phyloP scores from a whole-genome alignment of 2,888 invertebrate species.

The Platynereis dumerilii region DNA sequence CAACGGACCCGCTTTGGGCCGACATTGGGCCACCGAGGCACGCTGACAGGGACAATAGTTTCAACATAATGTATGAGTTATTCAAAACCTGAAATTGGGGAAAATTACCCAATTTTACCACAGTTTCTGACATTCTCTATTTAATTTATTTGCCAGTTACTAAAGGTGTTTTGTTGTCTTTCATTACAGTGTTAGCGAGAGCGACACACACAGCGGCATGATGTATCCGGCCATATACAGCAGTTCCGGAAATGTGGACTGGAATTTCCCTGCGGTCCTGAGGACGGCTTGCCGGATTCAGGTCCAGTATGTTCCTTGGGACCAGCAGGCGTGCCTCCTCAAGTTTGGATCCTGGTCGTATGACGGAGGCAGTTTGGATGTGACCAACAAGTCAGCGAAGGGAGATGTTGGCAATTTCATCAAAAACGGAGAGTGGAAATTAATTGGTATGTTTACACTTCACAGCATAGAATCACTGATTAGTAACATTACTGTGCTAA shows the following conservation, averaged over 20 bases:
- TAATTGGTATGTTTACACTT: conserved; percentile 8
- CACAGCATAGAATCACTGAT: background rate
- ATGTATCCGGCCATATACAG: background rate
- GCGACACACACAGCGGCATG: too few species aligned
- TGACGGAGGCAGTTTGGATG: conserved; percentile 4
- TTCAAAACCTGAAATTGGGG: too few species aligned
- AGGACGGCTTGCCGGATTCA: conserved; percentile 3
- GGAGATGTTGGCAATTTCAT: conserved; percentile 16
- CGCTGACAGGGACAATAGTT: too few species aligned
- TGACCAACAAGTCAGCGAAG: background rate
- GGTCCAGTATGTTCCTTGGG: conserved; percentile 15
- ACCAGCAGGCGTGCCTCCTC: conserved; percentile 9
- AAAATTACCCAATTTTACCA: too few species aligned
- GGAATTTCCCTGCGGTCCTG: conserved; percentile 10
- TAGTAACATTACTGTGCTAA: too few species aligned
- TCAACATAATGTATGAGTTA: too few species aligned
- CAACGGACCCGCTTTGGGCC: too few species aligned
- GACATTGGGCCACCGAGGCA: too few species aligned
- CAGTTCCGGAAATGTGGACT: conserved; percentile 7
- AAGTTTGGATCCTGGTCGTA: conserved; percentile 20
- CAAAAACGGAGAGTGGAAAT: conserved; percentile 21
- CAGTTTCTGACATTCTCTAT: too few species aligned
- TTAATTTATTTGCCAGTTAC: too few species aligned
- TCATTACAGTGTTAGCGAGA: too few species aligned
- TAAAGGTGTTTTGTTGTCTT: too few species aligned